Base-by-base conservation (phyloP, 2,888 invertebrate genomes). In the Archaeoteleia sp. region DNA sequence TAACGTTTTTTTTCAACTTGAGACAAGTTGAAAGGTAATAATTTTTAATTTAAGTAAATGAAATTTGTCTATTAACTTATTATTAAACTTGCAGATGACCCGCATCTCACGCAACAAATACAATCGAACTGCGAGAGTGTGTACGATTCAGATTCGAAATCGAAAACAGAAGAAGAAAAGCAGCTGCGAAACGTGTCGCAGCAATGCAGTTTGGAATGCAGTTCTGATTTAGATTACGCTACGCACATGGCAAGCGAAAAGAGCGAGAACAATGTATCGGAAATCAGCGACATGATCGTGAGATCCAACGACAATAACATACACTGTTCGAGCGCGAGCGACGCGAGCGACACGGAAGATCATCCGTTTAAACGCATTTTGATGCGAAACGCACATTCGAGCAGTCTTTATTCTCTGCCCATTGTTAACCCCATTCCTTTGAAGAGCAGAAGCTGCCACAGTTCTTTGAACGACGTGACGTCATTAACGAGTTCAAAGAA, bases 131-230 rank as follows among this genome's bases (percentile, higher is more conserved):
- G 71, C 37, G 74, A 69, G 1, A 74, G 70, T 29, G 72, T 77
- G 1, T 78, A 81, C 9, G 83, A 84, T 29, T 83, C 82, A 0
- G 82, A 84, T 48, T 55, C 67, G 13, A 72, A 74, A 10, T 73
- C 75, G 0, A 80, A 80, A 55, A 77, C 77, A 0, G 82, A 83
- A 1, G 77, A 79, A 9, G 83, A 80, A 14, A 77, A 75, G 37
- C 83, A 86, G 68, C 88, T 91, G 87, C 86, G 91, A 14, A 91
- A 91, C 0, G 90, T 91, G 17, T 91, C 91, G 0, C 91, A 91
- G 73, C 91, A 92, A 71, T 91, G 91, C 74, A 91, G 91, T 60
- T 84, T 92, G 39, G 91, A 92, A 76, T 91, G 91, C 75, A 91
- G 90, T 67, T 91, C 91, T 0, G 88, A 87, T 49, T 68, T 84